A percentile compares a stretch with the other conserved stretches of the same genome.
Evolutionary conservation across 2,797 vertebrate genomes (phyloP).

Genomic region (Heteromormyrus szaboi): DNA sequence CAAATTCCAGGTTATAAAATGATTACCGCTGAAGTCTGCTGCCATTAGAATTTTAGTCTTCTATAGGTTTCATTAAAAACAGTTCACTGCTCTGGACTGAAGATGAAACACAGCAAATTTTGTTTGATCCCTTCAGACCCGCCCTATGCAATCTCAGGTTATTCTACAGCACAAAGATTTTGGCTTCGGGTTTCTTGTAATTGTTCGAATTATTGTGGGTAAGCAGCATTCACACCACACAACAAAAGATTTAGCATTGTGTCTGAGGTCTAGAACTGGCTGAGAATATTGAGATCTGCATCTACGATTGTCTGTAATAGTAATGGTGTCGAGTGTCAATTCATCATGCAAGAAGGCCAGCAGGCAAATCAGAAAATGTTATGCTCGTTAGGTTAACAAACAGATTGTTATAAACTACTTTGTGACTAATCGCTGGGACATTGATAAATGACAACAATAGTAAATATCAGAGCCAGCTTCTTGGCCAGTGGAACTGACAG

Average conservation of each 20-base stretch:
- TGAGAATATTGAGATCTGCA: neutral
- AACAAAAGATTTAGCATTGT: neutral
- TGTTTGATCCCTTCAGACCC: neutral
- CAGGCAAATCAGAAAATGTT: neutral
- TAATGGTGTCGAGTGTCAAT: neutral
- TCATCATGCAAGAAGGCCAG: neutral
- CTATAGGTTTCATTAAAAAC: neutral
- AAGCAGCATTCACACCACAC: neutral
- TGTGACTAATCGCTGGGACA: neutral
- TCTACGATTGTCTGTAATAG: neutral
- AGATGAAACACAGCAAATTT: neutral
- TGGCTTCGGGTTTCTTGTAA: neutral
- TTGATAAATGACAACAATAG: neutral
- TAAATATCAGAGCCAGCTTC: neutral
- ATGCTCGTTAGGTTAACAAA: neutral
- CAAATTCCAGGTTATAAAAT: neutral
- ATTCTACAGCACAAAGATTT: neutral
- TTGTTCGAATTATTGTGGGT: neutral
- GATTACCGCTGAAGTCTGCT: neutral
- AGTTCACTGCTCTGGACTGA: neutral
- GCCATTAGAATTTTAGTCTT: neutral
- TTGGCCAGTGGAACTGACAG: neutral
- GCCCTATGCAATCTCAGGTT: neutral
- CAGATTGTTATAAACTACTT: neutral
- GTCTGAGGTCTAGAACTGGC: neutral